Evolutionary conservation across 2,113 vertebrate species (phyloP), one percentile per base, ranked within the genome.

Genomic region (Rallus limicola): DNA sequence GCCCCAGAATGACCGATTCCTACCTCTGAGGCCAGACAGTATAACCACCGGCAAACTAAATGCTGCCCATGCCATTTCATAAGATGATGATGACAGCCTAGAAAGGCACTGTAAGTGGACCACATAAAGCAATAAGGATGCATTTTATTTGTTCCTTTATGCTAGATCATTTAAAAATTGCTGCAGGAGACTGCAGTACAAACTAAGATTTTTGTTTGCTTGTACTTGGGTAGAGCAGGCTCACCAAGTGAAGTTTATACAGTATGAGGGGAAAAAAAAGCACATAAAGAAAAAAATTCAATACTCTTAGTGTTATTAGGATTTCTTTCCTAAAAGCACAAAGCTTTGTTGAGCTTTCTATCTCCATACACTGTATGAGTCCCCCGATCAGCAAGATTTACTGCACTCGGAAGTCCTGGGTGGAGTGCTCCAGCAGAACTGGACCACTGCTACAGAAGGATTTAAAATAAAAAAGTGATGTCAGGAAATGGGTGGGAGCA

Each of bases 401-500:
- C 62, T 76, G 89, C 78, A 20, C 42, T 94, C 50, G 86, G 95
- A 93, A 97, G 92, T 84, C 26, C 90, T 94, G 97, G 96, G 96
- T 95, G 97, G 96, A 95, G 96, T 67, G 40, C 90, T 70, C 90
- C 82, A 88, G 79, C 67, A 94, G 63, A 93, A 88, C 84, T 76
- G 91, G 92, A 94, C 92, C 82, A 86, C 74, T 38, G 96, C 95
- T 96, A 60, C 71, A 60, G 33, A 88, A 88, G 83, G 95, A 96
- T 95, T 96, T 79, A 17, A 86, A 90, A 94, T 93, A 96, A 96
- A 95, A 95, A 94, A 95, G 97, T 90, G 97, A 97, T 96, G 96
- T 88, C 97, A 98, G 98, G 98, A 98, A 98, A 97, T 42, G 95
- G 97, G 96, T 96, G 96, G 97, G 94, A 94, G 95, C 90, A 96